Percentiles rank a stretch among this genome's conserved stretches.
These are phyloP conservation scores for Orbicella faveolata DNA, from an alignment of 64 coral and sea anemone genomes.

Conservation along the genomic window DNA sequence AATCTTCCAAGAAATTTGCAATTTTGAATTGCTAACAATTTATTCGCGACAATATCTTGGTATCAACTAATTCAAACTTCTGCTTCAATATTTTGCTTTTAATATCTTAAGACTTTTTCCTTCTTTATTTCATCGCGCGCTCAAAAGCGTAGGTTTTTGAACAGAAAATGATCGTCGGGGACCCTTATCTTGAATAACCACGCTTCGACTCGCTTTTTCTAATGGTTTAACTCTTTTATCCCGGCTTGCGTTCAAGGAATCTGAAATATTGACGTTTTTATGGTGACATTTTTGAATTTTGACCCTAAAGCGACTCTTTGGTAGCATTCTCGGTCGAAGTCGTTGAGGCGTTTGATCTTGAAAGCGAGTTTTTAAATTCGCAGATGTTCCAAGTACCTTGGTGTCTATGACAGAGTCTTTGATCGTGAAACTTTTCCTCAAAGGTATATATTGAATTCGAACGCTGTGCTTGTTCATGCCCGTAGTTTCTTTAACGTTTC, in stretches of 20 bases:
- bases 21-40: neutral
- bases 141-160: neutral
- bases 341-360: neutral
- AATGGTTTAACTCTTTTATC: conserved; percentile 5
- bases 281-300: conserved; percentile 51
- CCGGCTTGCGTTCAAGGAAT: neutral
- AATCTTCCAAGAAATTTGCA: conserved; percentile 2
- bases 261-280: conserved; percentile 28
- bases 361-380: neutral
- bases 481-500: neutral
- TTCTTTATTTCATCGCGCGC: neutral
- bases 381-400: neutral
- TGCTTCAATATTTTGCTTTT: neutral
- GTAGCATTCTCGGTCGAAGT: neutral
- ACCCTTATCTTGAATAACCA: conserved; percentile 11
- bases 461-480: conserved; percentile 7
- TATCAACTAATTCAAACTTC: neutral
- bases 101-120: neutral
- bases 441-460: neutral
- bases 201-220: neutral
- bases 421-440: conserved; percentile 40
- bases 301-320: conserved; percentile 35
- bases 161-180: conserved; percentile 30
- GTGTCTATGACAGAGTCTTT: neutral
- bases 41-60: neutral